phyloP scores from a whole-genome alignment of 2,797 vertebrate genomes.

The Staurois parvus region DNA sequence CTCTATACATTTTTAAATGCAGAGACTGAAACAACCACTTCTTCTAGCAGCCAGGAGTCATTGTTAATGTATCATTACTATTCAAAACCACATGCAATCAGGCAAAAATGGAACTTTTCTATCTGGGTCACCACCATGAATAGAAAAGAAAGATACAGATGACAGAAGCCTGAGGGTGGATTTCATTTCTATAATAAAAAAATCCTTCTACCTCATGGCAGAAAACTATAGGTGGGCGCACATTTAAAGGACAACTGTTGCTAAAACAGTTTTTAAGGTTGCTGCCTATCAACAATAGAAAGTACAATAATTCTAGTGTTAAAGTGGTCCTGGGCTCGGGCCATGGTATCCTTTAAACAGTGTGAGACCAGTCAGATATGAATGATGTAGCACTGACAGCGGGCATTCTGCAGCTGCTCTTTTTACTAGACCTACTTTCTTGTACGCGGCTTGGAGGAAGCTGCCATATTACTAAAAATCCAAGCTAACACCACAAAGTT shows the following conservation, averaged over 20 bases:
- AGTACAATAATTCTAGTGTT: too few species aligned
- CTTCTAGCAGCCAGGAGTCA: constrained; percentile 24
- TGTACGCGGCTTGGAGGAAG: too few species aligned
- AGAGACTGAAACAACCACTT: constrained; percentile 1
- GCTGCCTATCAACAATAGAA: too few species aligned
- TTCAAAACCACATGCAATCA: constrained; percentile 40
- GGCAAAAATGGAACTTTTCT: constrained; percentile 44
- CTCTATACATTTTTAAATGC: constrained; percentile 31
- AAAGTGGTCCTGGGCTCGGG: too few species aligned
- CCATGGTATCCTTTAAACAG: too few species aligned
- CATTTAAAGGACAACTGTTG: neutral
- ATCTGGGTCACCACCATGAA: constrained; percentile 58
- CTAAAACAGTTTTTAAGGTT: too few species aligned
- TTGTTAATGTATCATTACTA: constrained; percentile 57
- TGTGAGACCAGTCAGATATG: too few species aligned
- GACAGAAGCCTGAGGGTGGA: constrained; percentile 5
- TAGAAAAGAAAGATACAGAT: constrained; percentile 35
- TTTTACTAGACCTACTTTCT: too few species aligned
- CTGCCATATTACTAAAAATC: too few species aligned
- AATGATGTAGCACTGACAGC: too few species aligned
- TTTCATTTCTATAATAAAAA: constrained; percentile 27
- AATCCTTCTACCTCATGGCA: neutral
- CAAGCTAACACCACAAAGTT: too few species aligned
- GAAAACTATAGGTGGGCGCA: neutral
- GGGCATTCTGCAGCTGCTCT: too few species aligned